Conservation (phyloP, 2,888 invertebrate species). For the Anorthoa munda region DNA sequence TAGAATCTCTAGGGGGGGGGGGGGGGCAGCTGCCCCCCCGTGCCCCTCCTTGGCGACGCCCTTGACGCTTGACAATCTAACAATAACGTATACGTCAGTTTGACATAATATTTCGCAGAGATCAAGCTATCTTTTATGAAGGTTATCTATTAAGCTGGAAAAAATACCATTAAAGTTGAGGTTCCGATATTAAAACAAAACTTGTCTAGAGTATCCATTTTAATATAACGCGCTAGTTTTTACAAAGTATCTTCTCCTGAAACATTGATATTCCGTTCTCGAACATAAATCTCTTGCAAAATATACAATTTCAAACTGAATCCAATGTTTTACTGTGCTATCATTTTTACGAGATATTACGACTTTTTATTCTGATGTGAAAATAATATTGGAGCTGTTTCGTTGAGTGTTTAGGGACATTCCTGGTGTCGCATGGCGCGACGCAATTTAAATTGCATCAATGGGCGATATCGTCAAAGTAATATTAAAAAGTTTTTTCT, state of each 20-base stretch:
- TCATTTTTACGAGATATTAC: not conserved
- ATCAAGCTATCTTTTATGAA: no score
- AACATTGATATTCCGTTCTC: constrained; percentile 42
- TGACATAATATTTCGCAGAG: no score
- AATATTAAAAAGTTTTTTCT: no score
- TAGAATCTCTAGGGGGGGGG: no score
- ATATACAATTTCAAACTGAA: constrained; percentile 44
- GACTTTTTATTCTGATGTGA: constrained; percentile 11
- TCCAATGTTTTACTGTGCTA: constrained; percentile 16
- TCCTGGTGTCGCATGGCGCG: no score
- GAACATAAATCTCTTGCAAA: constrained; percentile 44
- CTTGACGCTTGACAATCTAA: no score
- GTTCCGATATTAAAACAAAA: constrained; percentile 3
- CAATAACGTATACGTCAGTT: no score
- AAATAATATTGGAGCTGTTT: constrained; percentile 14
- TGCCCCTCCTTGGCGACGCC: no score
- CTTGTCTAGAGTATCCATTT: constrained; percentile 26
- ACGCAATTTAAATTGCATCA: no score
- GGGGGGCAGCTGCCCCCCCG: no score
- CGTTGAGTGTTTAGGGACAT: not conserved
- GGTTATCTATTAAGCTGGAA: no score
- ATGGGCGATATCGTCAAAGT: no score
- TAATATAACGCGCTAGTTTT: constrained; percentile 41
- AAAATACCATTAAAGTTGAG: not conserved
- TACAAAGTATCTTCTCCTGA: constrained; percentile 28